A percentile compares a stretch with the other conserved stretches of the same genome.
These are phyloP conservation scores for Platysteira castanea DNA, from an alignment of 2,113 vertebrate genomes.

Conservation along the genomic window DNA sequence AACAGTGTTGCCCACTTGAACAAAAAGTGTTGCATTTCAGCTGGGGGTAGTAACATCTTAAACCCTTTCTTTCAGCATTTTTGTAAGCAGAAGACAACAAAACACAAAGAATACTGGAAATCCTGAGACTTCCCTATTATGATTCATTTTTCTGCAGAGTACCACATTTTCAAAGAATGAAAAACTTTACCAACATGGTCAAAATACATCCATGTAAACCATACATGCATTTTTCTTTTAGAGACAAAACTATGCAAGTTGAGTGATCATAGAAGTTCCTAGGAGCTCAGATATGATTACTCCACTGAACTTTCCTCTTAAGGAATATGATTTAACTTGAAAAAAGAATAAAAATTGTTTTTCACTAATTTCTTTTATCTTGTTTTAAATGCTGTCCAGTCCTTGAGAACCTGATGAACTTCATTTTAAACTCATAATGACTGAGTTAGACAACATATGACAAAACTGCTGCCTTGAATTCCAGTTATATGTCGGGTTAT, in stretches of 20 bases:
- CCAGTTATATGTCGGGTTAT: not conserved
- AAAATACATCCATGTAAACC: not conserved
- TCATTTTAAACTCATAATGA: not conserved
- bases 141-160: not conserved
- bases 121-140: not conserved
- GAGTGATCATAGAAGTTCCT: not conserved
- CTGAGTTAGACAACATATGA: not conserved
- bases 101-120: not conserved
- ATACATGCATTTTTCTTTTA: not conserved
- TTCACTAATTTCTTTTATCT: not conserved
- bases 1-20: not conserved
- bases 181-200: not conserved
- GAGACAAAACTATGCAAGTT: not conserved
- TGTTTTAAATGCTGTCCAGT: not conserved
- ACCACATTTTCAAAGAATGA: not conserved
- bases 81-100: not conserved
- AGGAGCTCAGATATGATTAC: not conserved
- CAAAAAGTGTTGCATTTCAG: not conserved
- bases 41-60: not conserved
- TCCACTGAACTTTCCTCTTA: not conserved
- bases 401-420: not conserved
- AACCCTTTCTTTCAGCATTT: not conserved
- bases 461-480: not conserved
- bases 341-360: not conserved
- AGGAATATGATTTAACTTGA: not conserved